Conservation (phyloP, 92 coral and sea anemone genomes). For the Porites lobata region DNA sequence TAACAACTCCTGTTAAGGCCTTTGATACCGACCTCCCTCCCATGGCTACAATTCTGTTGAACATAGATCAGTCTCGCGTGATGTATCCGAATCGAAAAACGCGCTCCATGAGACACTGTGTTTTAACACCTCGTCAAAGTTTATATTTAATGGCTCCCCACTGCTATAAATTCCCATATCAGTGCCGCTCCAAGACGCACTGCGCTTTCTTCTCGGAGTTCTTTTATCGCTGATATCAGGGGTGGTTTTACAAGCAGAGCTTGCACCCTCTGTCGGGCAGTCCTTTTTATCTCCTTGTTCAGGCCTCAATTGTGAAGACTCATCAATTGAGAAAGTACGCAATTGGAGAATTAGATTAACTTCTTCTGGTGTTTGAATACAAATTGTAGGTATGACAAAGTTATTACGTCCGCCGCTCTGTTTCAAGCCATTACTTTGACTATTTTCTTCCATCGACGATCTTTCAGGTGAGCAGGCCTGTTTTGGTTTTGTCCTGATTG, state of each 20-base stretch:
- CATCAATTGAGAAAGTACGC: not conserved
- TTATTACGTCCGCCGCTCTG: not conserved
- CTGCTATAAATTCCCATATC: not conserved
- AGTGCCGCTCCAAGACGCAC: constrained; percentile 38
- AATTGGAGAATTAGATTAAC: constrained; percentile 1
- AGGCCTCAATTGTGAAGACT: not conserved
- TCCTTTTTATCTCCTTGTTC: not conserved
- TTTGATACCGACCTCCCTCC: constrained; percentile 2
- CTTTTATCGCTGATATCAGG: not conserved
- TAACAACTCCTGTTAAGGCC: not conserved
- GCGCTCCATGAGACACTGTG: constrained; percentile 36
- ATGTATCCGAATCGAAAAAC: constrained; percentile 13
- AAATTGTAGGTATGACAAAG: constrained; percentile 31
- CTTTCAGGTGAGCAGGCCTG: not conserved
- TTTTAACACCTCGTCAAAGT: constrained; percentile 10
- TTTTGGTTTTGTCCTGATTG: constrained; percentile 27
- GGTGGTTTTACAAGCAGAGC: not conserved
- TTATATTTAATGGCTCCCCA: not conserved
- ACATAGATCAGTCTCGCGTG: constrained; percentile 47
- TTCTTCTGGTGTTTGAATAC: constrained; percentile 43
- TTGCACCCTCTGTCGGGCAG: not conserved
- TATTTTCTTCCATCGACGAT: not conserved
- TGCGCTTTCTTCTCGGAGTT: constrained; percentile 20
- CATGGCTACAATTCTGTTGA: constrained; percentile 36
- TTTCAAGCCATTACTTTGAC: not conserved